These are phyloP conservation scores for Cremastobaeus sp. DNA, from an alignment of 2,888 invertebrate species.

Conservation along the genomic window DNA sequence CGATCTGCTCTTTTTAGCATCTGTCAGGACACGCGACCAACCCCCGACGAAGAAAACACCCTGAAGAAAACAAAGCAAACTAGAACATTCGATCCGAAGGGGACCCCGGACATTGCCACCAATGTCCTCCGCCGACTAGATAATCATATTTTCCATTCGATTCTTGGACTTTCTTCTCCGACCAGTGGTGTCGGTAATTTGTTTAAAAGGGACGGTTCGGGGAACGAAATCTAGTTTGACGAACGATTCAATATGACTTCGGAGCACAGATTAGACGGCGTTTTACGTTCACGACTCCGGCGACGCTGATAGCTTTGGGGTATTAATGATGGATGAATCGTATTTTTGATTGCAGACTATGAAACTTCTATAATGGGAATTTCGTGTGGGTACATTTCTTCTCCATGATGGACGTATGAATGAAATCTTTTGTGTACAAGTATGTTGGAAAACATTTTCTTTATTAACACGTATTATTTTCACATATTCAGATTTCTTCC, in stretches of 20 bases:
- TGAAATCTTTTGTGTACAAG: too few relatives aligned
- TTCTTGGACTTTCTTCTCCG: conserved; percentile 49
- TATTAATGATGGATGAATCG: conserved; percentile 50
- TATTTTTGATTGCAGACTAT: conserved; percentile 36
- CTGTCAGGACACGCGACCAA: conserved; percentile 63
- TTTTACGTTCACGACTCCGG: conserved; percentile 28
- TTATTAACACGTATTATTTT: too few relatives aligned
- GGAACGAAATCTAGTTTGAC: conserved; percentile 42
- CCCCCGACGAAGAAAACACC: conserved; percentile 63
- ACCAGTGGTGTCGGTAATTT: conserved; percentile 38
- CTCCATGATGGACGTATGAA: conserved; percentile 21
- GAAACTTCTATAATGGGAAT: conserved; percentile 29
- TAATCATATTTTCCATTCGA: conserved; percentile 52
- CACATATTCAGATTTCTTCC: too few relatives aligned
- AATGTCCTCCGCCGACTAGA: background rate
- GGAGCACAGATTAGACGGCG: conserved; percentile 41
- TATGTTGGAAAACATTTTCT: too few relatives aligned
- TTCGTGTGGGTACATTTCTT: background rate
- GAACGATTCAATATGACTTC: conserved; percentile 46
- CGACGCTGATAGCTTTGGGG: conserved; percentile 36
- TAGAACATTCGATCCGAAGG: conserved; percentile 47
- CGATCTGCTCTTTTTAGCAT: conserved; percentile 64
- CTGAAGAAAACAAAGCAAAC: conserved; percentile 62
- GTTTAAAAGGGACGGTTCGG: conserved; percentile 47
- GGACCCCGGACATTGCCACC: conserved; percentile 3